Conservation (phyloP, 2,113 vertebrate species). For the Alexandromys fortis region DNA sequence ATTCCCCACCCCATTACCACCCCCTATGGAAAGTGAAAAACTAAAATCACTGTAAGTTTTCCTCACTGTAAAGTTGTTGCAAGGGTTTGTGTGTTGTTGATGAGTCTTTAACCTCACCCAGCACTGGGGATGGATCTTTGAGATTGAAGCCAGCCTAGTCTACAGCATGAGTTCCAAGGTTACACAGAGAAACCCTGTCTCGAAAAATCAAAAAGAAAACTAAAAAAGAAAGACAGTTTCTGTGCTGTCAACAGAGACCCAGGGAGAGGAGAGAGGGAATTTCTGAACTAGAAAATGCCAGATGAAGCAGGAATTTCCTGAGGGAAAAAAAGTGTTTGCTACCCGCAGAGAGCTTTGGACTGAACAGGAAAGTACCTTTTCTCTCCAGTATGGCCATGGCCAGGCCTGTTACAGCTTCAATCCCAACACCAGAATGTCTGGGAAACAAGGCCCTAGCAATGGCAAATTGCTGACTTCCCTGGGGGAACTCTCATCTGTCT, state of each 20-base stretch:
- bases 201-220: not conserved
- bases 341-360: not conserved
- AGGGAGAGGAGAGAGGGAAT: not conserved
- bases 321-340: not conserved
- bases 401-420: not conserved
- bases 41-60: not conserved
- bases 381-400: not conserved
- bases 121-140: not conserved
- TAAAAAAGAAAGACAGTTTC: not conserved
- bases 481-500: not conserved
- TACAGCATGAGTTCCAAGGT: not conserved
- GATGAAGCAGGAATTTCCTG: not conserved
- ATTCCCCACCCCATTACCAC: not conserved
- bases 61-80: not conserved
- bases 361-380: not conserved
- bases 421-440: not conserved
- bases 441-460: not conserved
- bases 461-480: not conserved
- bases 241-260: not conserved
- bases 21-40: slow-evolving; percentile 16
- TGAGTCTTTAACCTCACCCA: not conserved
- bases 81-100: not conserved
- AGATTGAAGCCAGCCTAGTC: not conserved
- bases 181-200: not conserved
- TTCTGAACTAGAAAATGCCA: slow-evolving; percentile 15